Evolutionary conservation across 2,888 invertebrate species (phyloP).

Genomic region (Troides aeacus): DNA sequence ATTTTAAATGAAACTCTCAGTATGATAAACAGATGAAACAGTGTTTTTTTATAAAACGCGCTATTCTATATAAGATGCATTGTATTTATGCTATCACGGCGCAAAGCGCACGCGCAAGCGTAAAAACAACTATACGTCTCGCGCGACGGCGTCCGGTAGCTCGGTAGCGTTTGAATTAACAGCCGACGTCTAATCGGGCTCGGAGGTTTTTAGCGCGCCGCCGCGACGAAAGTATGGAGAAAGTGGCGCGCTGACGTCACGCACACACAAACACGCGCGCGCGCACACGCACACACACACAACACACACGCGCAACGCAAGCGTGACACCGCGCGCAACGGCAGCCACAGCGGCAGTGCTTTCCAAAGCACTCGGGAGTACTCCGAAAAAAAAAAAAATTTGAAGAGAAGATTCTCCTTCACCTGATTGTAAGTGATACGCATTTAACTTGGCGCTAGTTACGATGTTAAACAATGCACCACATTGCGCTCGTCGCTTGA

Average conservation of each 20-base stretch:
- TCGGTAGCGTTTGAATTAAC: slow-evolving; percentile 72
- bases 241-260: slow-evolving; percentile 79
- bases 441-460: no score
- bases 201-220: slow-evolving; percentile 72
- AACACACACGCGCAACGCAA: slow-evolving; percentile 65
- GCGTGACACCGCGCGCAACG: slow-evolving; percentile 53
- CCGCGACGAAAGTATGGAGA: slow-evolving; percentile 78
- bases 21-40: neutral
- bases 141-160: slow-evolving; percentile 66
- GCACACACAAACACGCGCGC: slow-evolving; percentile 67
- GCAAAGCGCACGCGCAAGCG: slow-evolving; percentile 36
- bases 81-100: neutral
- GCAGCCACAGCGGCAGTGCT: slow-evolving; percentile 34
- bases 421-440: no score
- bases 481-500: no score
- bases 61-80: slow-evolving; percentile 26
- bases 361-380: neutral
- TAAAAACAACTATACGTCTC: slow-evolving; percentile 65
- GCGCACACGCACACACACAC: slow-evolving; percentile 63
- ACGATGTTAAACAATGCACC: no score
- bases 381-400: no score
- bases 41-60: neutral
- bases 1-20: neutral
- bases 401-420: no score
- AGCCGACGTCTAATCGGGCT: slow-evolving; percentile 66